Base-by-base conservation (phyloP, 2,113 vertebrate genomes). In the Hiodon alosoides region DNA sequence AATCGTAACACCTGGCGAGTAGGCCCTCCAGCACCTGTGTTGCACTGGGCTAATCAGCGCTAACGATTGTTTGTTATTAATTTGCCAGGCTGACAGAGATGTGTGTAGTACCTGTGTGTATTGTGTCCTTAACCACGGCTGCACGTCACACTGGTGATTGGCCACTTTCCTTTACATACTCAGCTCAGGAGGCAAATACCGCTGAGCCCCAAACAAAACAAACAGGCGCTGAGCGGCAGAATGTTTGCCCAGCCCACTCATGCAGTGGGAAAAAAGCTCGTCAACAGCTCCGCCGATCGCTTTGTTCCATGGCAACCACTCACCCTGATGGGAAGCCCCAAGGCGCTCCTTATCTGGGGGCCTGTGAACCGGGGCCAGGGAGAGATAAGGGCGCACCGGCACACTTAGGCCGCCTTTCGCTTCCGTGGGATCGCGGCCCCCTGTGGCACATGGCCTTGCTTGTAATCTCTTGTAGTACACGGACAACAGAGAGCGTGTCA, bases 401-500 rank as follows among this genome's bases (percentile, higher is more conserved):
- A 53, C 74, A 77, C 73, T 79, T 76, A 76, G 73, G 79, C 57
- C 79, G 31, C 68, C 70, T 78, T 82, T 84, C 77, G 80, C 77
- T 78, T 74, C 79, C 75, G 31, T 74, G 77, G 79, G 79, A 82
- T 70, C 78, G 65, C 54, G 77, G 72, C 79, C 80, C 77, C 79
- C 79, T 48, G 71, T 73, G 81, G 89, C 89, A 88, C 85, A 84
- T 86, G 85, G 87, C 82, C 84, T 79, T 80, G 85, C 81, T 82
- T 84, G 84, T 90, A 92, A 90, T 91, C 90, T 90, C 80, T 77
- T 87, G 88, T 87, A 84, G 77, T 79, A 90, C 90, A 89, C 55
- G 85, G 80, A 82, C 82, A 85, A 74, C 83, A 76, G 80, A 84
- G 82, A 85, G 82, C 79, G 69, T 73, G 81, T 88, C 88, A 87